Conservation (phyloP, 2,888 invertebrate species). For the Subacronicta megacephala region DNA sequence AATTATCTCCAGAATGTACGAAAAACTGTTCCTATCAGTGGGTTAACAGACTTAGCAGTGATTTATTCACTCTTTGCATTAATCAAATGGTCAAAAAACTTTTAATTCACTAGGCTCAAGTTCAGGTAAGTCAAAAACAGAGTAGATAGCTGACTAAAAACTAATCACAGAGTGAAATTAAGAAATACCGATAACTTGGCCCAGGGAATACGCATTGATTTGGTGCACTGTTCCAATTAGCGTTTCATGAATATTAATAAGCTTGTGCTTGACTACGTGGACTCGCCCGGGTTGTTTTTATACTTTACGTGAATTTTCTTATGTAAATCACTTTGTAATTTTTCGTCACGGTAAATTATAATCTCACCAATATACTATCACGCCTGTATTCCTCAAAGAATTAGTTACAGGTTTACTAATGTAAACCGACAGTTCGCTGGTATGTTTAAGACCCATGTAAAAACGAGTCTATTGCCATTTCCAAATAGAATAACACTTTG, state of each 20-base stretch:
- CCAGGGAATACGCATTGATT: constrained; percentile 65
- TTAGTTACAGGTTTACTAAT: too few species aligned
- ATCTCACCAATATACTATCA: too few species aligned
- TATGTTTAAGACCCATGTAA: too few species aligned
- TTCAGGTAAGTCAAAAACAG: constrained; percentile 19
- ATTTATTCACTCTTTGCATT: too few species aligned
- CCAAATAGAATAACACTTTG: too few species aligned
- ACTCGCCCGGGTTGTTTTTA: constrained; percentile 11
- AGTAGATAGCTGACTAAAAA: constrained; percentile 51
- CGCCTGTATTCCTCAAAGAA: too few species aligned
- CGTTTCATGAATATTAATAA: constrained; percentile 77
- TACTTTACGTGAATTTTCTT: constrained; percentile 15
- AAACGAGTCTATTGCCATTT: too few species aligned
- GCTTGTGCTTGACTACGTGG: constrained; percentile 12
- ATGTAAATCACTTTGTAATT: constrained; percentile 2
- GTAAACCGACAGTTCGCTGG: too few species aligned
- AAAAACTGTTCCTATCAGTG: too few species aligned
- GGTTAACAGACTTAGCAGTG: too few species aligned
- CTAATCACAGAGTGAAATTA: constrained; percentile 68
- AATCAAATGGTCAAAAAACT: not conserved
- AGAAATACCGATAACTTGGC: constrained; percentile 74
- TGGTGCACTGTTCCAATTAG: constrained; percentile 71
- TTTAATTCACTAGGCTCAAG: constrained; percentile 7
- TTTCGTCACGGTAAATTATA: too few species aligned
- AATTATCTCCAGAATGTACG: too few species aligned